These are phyloP conservation scores for Mesorhabditis sp. DNA, from an alignment of 2,888 invertebrate species.

Conservation along the genomic window DNA sequence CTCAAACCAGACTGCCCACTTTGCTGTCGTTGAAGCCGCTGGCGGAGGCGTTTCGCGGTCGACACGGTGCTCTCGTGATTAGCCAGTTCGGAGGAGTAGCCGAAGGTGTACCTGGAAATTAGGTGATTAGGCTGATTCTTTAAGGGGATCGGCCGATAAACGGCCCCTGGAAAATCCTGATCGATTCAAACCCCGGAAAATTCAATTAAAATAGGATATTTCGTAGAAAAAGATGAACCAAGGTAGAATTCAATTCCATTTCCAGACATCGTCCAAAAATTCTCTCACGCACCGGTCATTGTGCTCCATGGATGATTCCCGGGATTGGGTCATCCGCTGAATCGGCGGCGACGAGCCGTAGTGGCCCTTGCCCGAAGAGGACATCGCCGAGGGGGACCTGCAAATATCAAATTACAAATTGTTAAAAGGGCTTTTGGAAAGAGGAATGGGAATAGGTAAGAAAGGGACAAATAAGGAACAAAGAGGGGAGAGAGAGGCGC, in stretches of 20 bases:
- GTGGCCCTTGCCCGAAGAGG: not conserved
- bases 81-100: slow-evolving; percentile 52
- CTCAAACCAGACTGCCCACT: slow-evolving; percentile 46
- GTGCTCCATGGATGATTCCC: not conserved
- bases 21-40: slow-evolving; percentile 53
- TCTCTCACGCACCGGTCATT: not conserved
- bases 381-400: not conserved
- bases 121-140: too few species aligned
- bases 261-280: too few species aligned
- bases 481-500: not conserved
- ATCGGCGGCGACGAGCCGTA: slow-evolving; percentile 4
- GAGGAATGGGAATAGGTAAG: not conserved
- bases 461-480: not conserved
- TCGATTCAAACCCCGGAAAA: too few species aligned
- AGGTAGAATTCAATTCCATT: too few species aligned
- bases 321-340: not conserved
- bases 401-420: not conserved
- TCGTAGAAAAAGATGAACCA: too few species aligned
- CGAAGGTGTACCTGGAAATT: slow-evolving; percentile 53
- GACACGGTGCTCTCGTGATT: slow-evolving; percentile 50
- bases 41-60: slow-evolving; percentile 55
- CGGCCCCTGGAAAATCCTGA: too few species aligned
- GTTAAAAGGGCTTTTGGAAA: not conserved
- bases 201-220: too few species aligned
- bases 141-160: too few species aligned